A percentile compares a stretch with the other conserved stretches of the same genome.
Evolutionary conservation across 1,140 invertebrate genomes (phyloP).

Genomic region (Bombus pascuorum): DNA sequence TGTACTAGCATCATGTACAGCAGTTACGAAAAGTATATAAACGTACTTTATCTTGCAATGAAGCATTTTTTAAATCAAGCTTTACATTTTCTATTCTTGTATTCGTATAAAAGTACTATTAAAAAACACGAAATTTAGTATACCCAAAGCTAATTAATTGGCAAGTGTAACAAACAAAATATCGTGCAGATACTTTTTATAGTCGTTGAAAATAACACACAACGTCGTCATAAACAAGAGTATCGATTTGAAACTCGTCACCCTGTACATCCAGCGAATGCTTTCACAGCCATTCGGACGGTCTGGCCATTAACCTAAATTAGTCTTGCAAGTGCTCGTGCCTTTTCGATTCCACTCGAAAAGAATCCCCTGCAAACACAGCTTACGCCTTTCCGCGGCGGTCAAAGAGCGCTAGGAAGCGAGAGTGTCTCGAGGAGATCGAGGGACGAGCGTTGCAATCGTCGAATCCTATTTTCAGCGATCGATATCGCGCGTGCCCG

Average conservation of each 20-base stretch:
- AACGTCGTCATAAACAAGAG: not conserved
- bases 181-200: too few relatives aligned
- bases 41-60: too few relatives aligned
- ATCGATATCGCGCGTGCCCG: conserved; percentile 40
- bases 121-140: too few relatives aligned
- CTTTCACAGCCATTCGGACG: not conserved
- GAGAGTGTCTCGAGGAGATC: not conserved
- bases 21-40: too few relatives aligned
- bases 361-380: conserved; percentile 10
- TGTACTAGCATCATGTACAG: too few relatives aligned
- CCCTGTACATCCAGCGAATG: conserved; percentile 6
- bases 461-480: conserved; percentile 38
- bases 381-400: not conserved
- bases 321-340: conserved; percentile 34
- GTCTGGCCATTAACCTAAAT: conserved; percentile 38
- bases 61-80: too few relatives aligned
- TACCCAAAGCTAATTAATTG: too few relatives aligned
- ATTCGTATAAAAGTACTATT: too few relatives aligned
- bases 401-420: too few relatives aligned
- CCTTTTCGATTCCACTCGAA: conserved; percentile 30
- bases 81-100: too few relatives aligned
- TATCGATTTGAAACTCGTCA: not conserved
- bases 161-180: not conserved
- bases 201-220: not conserved
- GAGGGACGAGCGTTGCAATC: not conserved